Evolutionary conservation across 2,113 vertebrate genomes (phyloP).

Genomic region (Shinisaurus crocodilurus): DNA sequence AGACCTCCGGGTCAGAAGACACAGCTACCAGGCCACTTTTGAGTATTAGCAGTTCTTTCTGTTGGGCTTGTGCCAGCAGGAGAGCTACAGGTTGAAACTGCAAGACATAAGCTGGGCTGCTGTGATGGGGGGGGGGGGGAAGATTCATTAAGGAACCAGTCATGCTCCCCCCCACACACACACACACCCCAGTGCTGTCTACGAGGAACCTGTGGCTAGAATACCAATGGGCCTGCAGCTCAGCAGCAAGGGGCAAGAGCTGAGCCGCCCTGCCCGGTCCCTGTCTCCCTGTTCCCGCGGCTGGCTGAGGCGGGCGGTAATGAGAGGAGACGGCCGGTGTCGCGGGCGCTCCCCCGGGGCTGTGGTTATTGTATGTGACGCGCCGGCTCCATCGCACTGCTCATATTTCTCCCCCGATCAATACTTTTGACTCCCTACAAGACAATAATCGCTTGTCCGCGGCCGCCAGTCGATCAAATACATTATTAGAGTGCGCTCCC

Average conservation of each 20-base stretch:
- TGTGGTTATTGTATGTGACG: slow-evolving; percentile 97
- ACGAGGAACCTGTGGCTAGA: slow-evolving; percentile 49
- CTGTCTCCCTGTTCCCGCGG: slow-evolving; percentile 25
- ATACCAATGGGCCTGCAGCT: slow-evolving; percentile 46
- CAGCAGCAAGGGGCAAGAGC: slow-evolving; percentile 31
- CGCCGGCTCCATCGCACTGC: slow-evolving; percentile 92
- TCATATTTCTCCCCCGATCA: slow-evolving; percentile 97
- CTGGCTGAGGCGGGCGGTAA: slow-evolving; percentile 72
- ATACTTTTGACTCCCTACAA: slow-evolving; percentile 98
- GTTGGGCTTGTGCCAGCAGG: background rate
- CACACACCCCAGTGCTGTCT: background rate
- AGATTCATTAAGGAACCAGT: background rate
- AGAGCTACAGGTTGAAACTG: background rate
- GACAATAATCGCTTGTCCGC: slow-evolving; percentile 96
- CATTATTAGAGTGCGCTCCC: slow-evolving; percentile 94
- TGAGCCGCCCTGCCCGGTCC: slow-evolving; percentile 8
- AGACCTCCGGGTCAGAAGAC: background rate
- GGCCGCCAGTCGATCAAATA: slow-evolving; percentile 90
- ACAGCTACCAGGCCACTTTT: background rate
- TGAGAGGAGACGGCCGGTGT: slow-evolving; percentile 80
- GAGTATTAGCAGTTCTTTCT: background rate
- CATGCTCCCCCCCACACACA: background rate
- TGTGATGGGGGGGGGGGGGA: background rate
- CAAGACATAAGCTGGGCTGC: background rate
- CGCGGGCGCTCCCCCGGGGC: slow-evolving; percentile 88